Conservation (phyloP, 2,113 vertebrate species). For the Tachycineta bicolor region DNA sequence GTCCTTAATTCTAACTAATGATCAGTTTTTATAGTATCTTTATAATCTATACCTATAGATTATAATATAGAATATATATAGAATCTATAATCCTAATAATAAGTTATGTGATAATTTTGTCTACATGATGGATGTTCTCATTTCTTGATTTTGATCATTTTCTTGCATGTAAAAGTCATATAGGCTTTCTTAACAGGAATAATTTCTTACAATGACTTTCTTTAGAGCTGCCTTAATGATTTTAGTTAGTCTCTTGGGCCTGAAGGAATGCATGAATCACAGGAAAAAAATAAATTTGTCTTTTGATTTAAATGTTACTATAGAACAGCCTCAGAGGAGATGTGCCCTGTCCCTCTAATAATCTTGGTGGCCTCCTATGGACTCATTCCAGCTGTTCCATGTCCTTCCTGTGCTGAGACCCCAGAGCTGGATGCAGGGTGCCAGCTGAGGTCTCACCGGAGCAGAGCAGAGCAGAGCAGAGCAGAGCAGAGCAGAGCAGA, state of each 20-base stretch:
- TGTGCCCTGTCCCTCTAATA: neutral
- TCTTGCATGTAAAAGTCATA: neutral
- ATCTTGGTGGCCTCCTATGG: neutral
- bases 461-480: neutral
- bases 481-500: neutral
- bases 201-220: neutral
- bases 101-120: neutral
- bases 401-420: neutral
- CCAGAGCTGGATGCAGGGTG: neutral
- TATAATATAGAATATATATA: too few relatives aligned
- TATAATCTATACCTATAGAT: neutral
- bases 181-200: neutral
- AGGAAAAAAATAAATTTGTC: neutral
- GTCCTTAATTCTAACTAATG: neutral
- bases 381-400: fast-evolving
- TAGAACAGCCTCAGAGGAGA: neutral
- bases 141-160: neutral
- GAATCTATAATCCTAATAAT: too few relatives aligned
- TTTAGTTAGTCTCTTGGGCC: neutral
- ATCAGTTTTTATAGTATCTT: neutral
- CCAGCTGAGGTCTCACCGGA: neutral
- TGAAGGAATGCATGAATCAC: neutral
- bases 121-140: neutral
- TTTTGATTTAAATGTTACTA: neutral
- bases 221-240: neutral